Evolutionary conservation across 64 coral and sea anemone species (phyloP).

Genomic region (Montipora foliosa): DNA sequence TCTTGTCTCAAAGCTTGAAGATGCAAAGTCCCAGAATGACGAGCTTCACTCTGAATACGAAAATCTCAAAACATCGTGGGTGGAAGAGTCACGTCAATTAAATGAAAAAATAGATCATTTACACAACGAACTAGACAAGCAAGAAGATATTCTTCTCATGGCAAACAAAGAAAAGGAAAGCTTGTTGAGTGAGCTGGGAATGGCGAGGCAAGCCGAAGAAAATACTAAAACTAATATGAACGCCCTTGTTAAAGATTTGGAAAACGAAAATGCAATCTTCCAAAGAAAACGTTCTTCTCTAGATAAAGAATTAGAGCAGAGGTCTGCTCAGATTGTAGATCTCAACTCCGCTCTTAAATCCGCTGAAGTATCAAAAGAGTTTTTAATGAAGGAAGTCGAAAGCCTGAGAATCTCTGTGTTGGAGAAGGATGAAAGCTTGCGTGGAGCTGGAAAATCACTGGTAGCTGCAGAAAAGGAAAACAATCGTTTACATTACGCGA

Average conservation of each 20-base stretch:
- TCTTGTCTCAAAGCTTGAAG: conserved; percentile 13
- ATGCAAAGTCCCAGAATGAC: conserved; percentile 1
- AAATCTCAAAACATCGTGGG: conserved; percentile 14
- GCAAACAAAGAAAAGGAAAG: conserved; percentile 44
- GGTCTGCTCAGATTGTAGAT: conserved; percentile 19
- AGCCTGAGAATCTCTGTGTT: not conserved
- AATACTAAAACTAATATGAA: conserved; percentile 10
- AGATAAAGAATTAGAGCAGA: conserved; percentile 22
- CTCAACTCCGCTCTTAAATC: conserved; percentile 6
- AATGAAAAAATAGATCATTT: conserved; percentile 35
- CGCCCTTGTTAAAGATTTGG: not conserved
- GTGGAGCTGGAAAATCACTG: not conserved
- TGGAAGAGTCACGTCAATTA: conserved; percentile 16
- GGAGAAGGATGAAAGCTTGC: conserved; percentile 38
- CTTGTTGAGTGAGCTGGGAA: conserved; percentile 46
- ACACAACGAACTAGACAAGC: conserved; percentile 15
- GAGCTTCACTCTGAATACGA: conserved; percentile 16
- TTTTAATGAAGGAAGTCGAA: conserved; percentile 24
- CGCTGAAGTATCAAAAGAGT: conserved; percentile 41
- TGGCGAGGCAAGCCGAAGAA: conserved; percentile 28
- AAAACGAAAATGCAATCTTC: conserved; percentile 28
- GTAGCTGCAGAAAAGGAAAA: conserved; percentile 31
- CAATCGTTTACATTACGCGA: not conserved
- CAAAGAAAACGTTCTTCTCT: not conserved
- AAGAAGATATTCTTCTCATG: not conserved